These are phyloP conservation scores for Paguma larvata DNA, from an alignment of 2,797 vertebrate species.

Conservation along the genomic window DNA sequence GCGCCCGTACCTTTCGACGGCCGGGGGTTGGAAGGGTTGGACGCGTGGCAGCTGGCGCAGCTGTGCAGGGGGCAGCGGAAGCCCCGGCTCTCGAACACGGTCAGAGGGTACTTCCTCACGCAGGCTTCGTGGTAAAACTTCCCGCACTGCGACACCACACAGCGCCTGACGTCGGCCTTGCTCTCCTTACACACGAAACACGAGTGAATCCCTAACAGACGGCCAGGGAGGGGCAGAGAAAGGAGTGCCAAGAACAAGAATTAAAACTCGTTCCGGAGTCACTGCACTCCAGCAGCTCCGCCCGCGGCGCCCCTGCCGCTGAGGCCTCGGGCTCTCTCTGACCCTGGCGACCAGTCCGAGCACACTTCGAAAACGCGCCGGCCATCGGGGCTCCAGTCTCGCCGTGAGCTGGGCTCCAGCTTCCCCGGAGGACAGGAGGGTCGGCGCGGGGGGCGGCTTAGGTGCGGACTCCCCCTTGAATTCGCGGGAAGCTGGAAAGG, in stretches of 20 bases:
- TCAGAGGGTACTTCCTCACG: conserved; percentile 92
- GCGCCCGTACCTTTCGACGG: conserved; percentile 92
- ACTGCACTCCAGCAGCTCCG: not conserved
- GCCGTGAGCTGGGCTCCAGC: not conserved
- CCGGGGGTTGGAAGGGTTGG: conserved; percentile 92
- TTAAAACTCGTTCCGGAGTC: not conserved
- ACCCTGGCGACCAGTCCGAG: not conserved
- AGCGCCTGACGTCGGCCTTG: conserved; percentile 93
- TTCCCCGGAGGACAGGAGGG: not conserved
- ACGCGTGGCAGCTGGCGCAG: conserved; percentile 96
- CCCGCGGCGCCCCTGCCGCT: not conserved
- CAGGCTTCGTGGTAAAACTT: conserved; percentile 98
- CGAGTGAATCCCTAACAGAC: conserved; percentile 91
- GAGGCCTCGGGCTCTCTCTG: not conserved
- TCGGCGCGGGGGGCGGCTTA: not conserved
- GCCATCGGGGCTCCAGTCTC: not conserved
- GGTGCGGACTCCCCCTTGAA: not conserved
- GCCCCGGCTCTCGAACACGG: conserved; percentile 95
- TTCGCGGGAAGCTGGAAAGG: too few species aligned
- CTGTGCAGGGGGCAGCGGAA: conserved; percentile 98
- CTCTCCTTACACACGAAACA: conserved; percentile 97
- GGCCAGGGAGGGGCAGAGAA: not conserved
- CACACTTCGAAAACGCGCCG: not conserved
- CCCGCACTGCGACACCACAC: conserved; percentile 95
- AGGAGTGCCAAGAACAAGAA: not conserved